Evolutionary conservation across 2,888 invertebrate species (phyloP).

Genomic region (Campaea margaritaria): DNA sequence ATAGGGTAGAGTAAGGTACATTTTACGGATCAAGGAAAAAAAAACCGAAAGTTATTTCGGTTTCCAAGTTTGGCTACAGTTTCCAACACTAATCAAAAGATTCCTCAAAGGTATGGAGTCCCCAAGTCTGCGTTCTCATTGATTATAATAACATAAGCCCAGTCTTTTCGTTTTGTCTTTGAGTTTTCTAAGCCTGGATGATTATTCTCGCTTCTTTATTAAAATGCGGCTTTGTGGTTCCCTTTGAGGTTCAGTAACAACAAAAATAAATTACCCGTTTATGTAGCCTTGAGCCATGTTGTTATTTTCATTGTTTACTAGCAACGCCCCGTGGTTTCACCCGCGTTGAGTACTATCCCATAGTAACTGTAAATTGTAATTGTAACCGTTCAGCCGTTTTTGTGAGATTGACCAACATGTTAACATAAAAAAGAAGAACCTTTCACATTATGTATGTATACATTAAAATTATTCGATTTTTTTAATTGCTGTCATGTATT

Average conservation of each 20-base stretch:
- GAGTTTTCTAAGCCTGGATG: constrained; percentile 28
- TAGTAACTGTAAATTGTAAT: too few relatives aligned
- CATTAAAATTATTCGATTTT: too few relatives aligned
- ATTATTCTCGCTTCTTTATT: constrained; percentile 37
- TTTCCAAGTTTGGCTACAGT: background rate
- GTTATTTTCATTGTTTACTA: background rate
- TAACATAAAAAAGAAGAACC: too few relatives aligned
- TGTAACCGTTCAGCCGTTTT: too few relatives aligned
- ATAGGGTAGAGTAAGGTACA: too few relatives aligned
- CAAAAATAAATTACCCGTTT: constrained; percentile 35
- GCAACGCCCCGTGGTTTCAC: too few relatives aligned
- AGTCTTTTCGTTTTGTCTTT: constrained; percentile 35
- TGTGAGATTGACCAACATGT: too few relatives aligned
- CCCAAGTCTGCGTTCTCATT: constrained; percentile 23
- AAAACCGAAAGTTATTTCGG: background rate
- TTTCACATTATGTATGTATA: too few relatives aligned
- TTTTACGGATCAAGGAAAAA: too few relatives aligned
- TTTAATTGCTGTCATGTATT: too few relatives aligned
- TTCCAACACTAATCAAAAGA: background rate
- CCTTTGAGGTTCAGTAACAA: constrained; percentile 37
- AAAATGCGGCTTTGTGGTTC: constrained; percentile 18
- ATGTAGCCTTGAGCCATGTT: constrained; percentile 7
- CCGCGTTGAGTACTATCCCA: too few relatives aligned
- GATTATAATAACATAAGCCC: constrained; percentile 36
- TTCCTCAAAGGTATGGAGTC: background rate